Evolutionary conservation across 1,140 invertebrate genomes (phyloP), one percentile per base, ranked within the genome.

Genomic region (Gryllus bimaculatus): DNA sequence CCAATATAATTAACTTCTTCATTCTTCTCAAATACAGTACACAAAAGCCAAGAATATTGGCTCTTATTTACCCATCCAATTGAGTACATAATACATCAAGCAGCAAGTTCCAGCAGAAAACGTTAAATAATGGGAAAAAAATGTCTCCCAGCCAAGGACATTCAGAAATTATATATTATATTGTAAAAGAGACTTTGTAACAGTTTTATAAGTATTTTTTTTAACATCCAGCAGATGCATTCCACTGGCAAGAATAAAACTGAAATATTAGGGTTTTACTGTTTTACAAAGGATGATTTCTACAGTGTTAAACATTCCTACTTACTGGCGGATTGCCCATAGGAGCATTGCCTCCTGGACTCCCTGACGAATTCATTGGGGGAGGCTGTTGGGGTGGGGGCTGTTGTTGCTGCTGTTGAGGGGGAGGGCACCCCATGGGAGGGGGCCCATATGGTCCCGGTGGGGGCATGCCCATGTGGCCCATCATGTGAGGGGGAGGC

Each of bases 401-500:
- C 47, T 77, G 80, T 48, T 81, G 78, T n/a, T 79, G 78, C 48
- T 79, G 78, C 66, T 79, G 78, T 49, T 79, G 80, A 39, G 81
- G 80, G 12, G 81, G 82, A 18, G 81, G 80, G 48, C 81, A 79
- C n/a, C 80, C 81, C 79, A 80, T 80, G 26, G 81, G 82, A 13
- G 81, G 81, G 74, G 82, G 79, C 4, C 80, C 77, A 48, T 79
- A 79, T 47, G 77, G 79, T 48, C 81, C 81, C 12, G 26, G 86
- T 54, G 85, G 85, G 54, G 85, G 85, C 82, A 74, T 87, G 85
- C 81, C 87, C 86, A 82, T 78, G 47, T 39, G 80, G 8, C 87
- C 88, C 87, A 88, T 88, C 86, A 88, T 88, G 73, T 88, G 87
- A 20, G 87, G 88, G 48, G 87, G 87, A 84, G 86, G 73, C 79